Conservation (phyloP, 2,797 vertebrate genomes). For the Orientallactaga sibirica region DNA sequence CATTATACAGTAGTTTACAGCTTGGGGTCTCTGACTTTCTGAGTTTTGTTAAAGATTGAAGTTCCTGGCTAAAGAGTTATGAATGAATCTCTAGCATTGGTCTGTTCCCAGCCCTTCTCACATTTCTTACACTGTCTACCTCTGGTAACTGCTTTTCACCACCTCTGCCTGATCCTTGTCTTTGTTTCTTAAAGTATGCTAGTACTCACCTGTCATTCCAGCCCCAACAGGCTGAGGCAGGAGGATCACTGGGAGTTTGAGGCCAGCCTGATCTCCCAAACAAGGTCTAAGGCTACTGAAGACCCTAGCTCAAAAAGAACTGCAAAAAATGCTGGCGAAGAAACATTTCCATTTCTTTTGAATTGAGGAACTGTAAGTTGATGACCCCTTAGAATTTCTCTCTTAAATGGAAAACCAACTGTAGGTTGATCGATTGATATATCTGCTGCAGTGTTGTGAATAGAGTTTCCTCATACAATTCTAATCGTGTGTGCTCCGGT, state of each 20-base stretch:
- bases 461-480: background rate
- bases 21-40: conserved; percentile 20
- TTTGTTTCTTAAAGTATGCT: conserved; percentile 61
- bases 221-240: background rate
- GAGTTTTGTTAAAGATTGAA: background rate
- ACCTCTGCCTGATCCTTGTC: conserved; percentile 22
- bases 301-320: background rate
- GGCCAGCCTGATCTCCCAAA: background rate
- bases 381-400: conserved; percentile 59
- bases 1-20: conserved; percentile 17
- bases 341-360: conserved; percentile 45
- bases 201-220: background rate
- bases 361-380: conserved; percentile 16
- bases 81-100: conserved; percentile 37
- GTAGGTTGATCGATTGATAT: background rate
- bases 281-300: background rate
- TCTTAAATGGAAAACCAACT: background rate
- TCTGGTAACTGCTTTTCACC: conserved; percentile 52
- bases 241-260: background rate
- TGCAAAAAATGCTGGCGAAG: background rate
- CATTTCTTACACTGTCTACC: background rate
- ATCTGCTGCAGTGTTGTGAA: conserved; percentile 13
- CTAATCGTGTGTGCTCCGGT: background rate
- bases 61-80: background rate
- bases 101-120: background rate